phyloP scores from a whole-genome alignment of 2,888 invertebrate genomes.

The Colletes collaris region DNA sequence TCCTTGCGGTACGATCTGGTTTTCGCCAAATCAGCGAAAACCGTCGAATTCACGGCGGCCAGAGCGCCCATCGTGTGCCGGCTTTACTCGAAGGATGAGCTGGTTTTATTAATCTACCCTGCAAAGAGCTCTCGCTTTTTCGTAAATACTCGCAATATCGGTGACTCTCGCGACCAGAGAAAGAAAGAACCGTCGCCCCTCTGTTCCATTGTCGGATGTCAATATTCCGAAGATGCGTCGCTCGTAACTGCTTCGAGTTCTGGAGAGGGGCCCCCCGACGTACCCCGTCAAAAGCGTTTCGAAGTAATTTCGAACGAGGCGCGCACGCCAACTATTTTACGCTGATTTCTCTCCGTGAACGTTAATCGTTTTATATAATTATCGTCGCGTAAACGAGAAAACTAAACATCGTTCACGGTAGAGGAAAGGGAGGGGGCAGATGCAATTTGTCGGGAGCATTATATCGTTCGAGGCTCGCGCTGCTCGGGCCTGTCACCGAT shows the following conservation, averaged over 20 bases:
- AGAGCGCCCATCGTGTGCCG: slow-evolving; percentile 39
- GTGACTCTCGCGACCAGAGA: slow-evolving; percentile 53
- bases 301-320: slow-evolving; percentile 4
- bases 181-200: slow-evolving; percentile 29
- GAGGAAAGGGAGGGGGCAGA: too few species aligned
- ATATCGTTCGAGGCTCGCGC: too few species aligned
- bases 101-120: slow-evolving; percentile 81
- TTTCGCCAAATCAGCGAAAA: slow-evolving; percentile 79
- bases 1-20: slow-evolving; percentile 71
- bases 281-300: not conserved
- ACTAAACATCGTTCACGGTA: too few species aligned
- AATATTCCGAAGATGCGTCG: slow-evolving; percentile 62
- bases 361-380: too few species aligned
- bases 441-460: too few species aligned
- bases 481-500: too few species aligned
- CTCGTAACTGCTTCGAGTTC: slow-evolving; percentile 18
- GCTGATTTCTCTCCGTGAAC: too few species aligned
- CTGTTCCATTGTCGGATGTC: slow-evolving; percentile 59
- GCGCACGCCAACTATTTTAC: not conserved
- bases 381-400: too few species aligned
- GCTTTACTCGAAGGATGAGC: slow-evolving; percentile 77
- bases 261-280: slow-evolving; percentile 15
- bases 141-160: slow-evolving; percentile 74
- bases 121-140: slow-evolving; percentile 74
- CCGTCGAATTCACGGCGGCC: slow-evolving; percentile 76